Evolutionary conservation across 1,140 invertebrate species (phyloP).

Genomic region (Telenomus remus): DNA sequence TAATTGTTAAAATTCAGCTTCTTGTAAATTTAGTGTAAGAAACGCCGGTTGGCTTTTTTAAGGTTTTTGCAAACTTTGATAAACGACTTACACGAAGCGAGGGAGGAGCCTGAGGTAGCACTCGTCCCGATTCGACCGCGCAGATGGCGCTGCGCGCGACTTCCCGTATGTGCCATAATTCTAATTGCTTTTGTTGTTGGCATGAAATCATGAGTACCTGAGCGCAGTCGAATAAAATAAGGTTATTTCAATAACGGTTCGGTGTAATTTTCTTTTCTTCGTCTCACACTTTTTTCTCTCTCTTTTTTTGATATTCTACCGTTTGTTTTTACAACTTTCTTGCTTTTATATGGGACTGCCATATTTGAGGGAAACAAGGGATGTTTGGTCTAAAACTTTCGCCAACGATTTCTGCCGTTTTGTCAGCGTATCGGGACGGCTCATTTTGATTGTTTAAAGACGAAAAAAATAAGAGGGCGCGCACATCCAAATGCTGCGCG

Average conservation of each 20-base stretch:
- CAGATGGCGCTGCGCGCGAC: slow-evolving; percentile 38
- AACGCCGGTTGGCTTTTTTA: slow-evolving; percentile 6
- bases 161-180: slow-evolving; percentile 50
- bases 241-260: too few species aligned
- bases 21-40: background rate
- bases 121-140: slow-evolving; percentile 27
- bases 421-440: slow-evolving; percentile 26
- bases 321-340: background rate
- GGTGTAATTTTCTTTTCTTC: too few species aligned
- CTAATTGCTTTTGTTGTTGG: slow-evolving; percentile 36
- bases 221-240: slow-evolving; percentile 15
- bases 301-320: background rate
- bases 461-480: background rate
- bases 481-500: background rate
- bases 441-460: slow-evolving; percentile 3
- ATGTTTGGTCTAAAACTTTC: slow-evolving; percentile 13
- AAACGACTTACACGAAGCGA: slow-evolving; percentile 16
- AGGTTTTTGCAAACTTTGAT: slow-evolving; percentile 35
- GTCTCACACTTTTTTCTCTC: background rate
- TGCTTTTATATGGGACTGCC: slow-evolving; percentile 9
- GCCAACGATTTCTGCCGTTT: slow-evolving; percentile 14
- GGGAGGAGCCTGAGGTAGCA: slow-evolving; percentile 2
- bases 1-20: background rate
- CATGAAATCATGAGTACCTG: slow-evolving; percentile 43
- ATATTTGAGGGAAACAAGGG: slow-evolving; percentile 2